These are phyloP conservation scores for Agrypnus murinus DNA, from an alignment of 2,888 invertebrate species.

Conservation along the genomic window DNA sequence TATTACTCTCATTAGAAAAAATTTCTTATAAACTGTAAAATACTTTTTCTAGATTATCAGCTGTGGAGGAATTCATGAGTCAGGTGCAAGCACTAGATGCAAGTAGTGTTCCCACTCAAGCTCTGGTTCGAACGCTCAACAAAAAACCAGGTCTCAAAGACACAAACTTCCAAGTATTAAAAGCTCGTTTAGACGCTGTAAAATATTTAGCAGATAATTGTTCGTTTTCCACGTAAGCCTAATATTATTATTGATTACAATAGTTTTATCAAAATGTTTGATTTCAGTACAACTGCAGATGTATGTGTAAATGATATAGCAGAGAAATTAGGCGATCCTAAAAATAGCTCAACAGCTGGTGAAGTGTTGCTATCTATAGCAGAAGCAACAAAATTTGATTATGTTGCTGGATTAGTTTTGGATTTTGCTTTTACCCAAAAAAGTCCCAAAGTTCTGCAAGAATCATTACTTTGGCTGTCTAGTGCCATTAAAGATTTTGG, in stretches of 20 bases:
- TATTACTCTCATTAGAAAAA: not conserved
- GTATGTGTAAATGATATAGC: conserved; percentile 86
- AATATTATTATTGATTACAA: no score
- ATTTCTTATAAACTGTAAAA: conserved; percentile 14
- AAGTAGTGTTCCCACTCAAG: conserved; percentile 82
- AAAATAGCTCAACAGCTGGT: conserved; percentile 81
- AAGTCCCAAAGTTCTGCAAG: conserved; percentile 93
- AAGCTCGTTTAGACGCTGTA: conserved; percentile 86
- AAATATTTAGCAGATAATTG: conserved; percentile 86
- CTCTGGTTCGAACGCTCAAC: conserved; percentile 81
- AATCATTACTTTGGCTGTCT: conserved; percentile 87
- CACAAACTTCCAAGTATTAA: conserved; percentile 93
- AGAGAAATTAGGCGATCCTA: conserved; percentile 89
- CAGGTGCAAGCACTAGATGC: conserved; percentile 77
- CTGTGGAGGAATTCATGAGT: conserved; percentile 82
- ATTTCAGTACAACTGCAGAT: conserved; percentile 80
- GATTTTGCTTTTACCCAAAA: conserved; percentile 88
- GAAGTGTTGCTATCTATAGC: conserved; percentile 85
- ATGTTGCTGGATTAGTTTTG: conserved; percentile 82
- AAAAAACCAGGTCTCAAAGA: conserved; percentile 93
- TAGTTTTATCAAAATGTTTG: conserved; percentile 18
- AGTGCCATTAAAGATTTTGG: conserved; percentile 91
- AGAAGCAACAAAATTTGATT: conserved; percentile 85
- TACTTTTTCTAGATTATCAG: conserved; percentile 74
- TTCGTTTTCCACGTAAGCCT: conserved; percentile 78